These are phyloP conservation scores for Chondrilla cf. caribensis DNA, from an alignment of 37 sponge, comb jelly and placozoan species.

Conservation along the genomic window DNA sequence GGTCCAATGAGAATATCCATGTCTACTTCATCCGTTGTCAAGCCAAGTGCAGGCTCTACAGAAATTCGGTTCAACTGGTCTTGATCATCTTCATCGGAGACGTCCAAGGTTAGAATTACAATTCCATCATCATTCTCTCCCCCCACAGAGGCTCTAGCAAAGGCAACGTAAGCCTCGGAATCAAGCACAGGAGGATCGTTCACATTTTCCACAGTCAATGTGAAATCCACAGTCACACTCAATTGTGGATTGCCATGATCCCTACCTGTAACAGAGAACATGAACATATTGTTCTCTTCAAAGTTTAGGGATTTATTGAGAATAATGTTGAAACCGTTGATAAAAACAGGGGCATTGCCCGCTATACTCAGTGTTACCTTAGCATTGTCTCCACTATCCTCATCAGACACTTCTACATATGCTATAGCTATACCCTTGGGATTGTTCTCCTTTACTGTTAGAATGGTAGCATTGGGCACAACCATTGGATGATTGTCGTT, in stretches of 20 bases:
- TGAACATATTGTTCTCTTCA: conserved; percentile 33
- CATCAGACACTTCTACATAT: background rate
- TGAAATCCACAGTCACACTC: background rate
- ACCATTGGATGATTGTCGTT: conserved; percentile 39
- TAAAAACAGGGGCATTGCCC: background rate
- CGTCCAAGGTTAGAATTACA: background rate
- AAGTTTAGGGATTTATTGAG: conserved; percentile 18
- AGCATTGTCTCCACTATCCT: background rate
- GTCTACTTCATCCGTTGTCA: too few relatives aligned
- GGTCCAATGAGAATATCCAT: too few relatives aligned
- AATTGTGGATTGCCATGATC: conserved; percentile 38
- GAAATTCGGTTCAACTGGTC: too few relatives aligned
- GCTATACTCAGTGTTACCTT: background rate
- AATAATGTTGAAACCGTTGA: background rate
- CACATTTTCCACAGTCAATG: conserved; percentile 23
- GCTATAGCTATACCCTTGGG: background rate
- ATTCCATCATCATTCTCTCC: background rate
- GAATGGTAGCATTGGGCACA: background rate
- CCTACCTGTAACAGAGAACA: conserved; percentile 21
- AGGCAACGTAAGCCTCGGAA: background rate
- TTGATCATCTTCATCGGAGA: background rate
- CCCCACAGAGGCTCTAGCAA: background rate
- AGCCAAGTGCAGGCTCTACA: too few relatives aligned
- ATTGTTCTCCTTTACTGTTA: background rate
- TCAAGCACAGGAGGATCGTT: conserved; percentile 28